Conservation (phyloP, 2,113 vertebrate genomes). For the Syngnathus scovelli region DNA sequence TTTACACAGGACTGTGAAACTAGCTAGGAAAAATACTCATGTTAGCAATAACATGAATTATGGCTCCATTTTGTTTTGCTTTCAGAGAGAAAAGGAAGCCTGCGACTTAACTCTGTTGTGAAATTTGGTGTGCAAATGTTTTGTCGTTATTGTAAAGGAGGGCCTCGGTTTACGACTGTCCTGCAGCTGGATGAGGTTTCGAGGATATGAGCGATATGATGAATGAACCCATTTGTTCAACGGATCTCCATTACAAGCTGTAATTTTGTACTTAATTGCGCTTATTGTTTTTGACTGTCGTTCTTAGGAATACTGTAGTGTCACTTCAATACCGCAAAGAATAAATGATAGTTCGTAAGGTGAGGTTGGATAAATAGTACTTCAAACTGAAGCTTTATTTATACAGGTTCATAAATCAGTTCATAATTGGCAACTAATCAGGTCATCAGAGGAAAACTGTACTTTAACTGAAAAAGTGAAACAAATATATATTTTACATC, state of each 20-base stretch:
- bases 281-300: background rate
- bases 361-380: background rate
- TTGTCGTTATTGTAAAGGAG: background rate
- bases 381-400: background rate
- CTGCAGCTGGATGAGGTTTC: background rate
- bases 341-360: background rate
- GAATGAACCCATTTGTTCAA: background rate
- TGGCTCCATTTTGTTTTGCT: background rate
- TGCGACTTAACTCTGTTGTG: background rate
- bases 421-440: too few species aligned
- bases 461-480: too few species aligned
- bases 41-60: constrained; percentile 2
- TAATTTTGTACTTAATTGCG: background rate
- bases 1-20: background rate
- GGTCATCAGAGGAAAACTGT: too few species aligned
- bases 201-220: background rate
- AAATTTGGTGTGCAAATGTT: constrained; percentile 3
- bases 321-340: background rate
- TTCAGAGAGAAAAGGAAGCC: background rate
- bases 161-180: background rate
- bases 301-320: background rate
- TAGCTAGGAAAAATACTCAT: background rate
- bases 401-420: too few species aligned
- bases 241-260: too few species aligned
- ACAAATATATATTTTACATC: too few species aligned